Evolutionary conservation across 1,140 invertebrate species (phyloP).

Genomic region (Calliopsis andreniformis): DNA sequence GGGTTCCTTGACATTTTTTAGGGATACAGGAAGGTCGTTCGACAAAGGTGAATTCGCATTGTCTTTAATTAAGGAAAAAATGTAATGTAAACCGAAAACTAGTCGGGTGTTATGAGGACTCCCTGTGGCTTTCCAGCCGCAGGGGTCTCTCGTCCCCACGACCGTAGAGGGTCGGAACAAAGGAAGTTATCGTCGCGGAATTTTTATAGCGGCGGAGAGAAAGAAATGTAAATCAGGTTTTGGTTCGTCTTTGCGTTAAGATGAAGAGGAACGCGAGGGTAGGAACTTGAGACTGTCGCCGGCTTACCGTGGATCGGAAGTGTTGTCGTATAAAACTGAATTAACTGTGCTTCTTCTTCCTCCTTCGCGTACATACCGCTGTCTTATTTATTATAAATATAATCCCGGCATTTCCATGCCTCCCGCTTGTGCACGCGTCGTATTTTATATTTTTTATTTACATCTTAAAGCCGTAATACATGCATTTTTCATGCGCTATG

Average conservation of each 20-base stretch:
- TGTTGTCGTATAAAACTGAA: conserved; percentile 50
- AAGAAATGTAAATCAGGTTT: conserved; percentile 80
- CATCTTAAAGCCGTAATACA: conserved; percentile 9
- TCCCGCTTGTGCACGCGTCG: background rate
- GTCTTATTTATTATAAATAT: conserved; percentile 49
- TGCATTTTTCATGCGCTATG: background rate
- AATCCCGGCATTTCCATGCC: conserved; percentile 9
- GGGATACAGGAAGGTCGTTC: background rate
- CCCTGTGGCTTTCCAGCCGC: conserved; percentile 61
- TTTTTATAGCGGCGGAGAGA: conserved; percentile 80
- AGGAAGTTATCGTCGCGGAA: conserved; percentile 80
- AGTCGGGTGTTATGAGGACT: conserved; percentile 62
- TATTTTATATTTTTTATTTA: conserved; percentile 19
- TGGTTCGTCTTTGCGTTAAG: conserved; percentile 61
- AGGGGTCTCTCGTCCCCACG: conserved; percentile 66
- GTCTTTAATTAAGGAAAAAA: conserved; percentile 79
- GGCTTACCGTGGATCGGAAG: conserved; percentile 48
- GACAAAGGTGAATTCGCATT: conserved; percentile 27
- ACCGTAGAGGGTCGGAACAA: conserved; percentile 77
- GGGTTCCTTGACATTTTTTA: too few species aligned
- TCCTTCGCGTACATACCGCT: background rate
- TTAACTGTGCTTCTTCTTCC: conserved; percentile 38
- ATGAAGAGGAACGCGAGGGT: conserved; percentile 34
- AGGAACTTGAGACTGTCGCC: conserved; percentile 46
- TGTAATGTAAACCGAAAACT: conserved; percentile 78